Evolutionary conservation across 2,888 invertebrate genomes (phyloP).

Genomic region (Zhuqinia jingwanae): DNA sequence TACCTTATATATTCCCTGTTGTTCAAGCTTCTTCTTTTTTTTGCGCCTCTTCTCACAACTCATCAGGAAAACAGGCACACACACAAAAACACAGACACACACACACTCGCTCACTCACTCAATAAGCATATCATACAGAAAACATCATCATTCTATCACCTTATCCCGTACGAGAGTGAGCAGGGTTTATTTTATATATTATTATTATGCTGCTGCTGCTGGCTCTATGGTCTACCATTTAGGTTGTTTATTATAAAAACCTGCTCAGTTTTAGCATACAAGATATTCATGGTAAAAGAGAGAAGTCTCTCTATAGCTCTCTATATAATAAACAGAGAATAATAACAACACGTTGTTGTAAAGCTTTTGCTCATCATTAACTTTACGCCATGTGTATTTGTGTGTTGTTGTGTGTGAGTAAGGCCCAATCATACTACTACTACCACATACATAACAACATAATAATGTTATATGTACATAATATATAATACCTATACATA

Average conservation of each 20-base stretch:
- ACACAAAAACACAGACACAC: conserved; percentile 27
- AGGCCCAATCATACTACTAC: too few species aligned
- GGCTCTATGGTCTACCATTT: too few species aligned
- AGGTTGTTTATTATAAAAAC: too few species aligned
- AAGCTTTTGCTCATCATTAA: background rate
- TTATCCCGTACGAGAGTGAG: background rate
- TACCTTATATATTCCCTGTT: conserved; percentile 3
- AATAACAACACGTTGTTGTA: too few species aligned
- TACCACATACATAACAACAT: too few species aligned
- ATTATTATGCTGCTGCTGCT: too few species aligned
- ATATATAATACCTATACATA: too few species aligned
- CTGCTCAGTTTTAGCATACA: background rate
- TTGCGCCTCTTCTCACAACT: conserved; percentile 39
- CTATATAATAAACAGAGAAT: too few species aligned
- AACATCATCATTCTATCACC: conserved; percentile 34
- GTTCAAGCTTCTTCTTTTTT: conserved; percentile 21
- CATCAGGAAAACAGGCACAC: conserved; percentile 37
- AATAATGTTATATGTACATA: too few species aligned
- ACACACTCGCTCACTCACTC: background rate
- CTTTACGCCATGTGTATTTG: background rate
- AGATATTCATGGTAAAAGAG: conserved; percentile 17
- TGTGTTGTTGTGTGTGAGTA: background rate
- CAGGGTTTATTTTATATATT: background rate
- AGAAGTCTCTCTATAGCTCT: background rate
- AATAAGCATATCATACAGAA: conserved; percentile 3